A percentile compares a stretch with the other conserved stretches of the same genome.
Conservation (phyloP, 2,113 vertebrate genomes). For the Podocnemis expansa region DNA sequence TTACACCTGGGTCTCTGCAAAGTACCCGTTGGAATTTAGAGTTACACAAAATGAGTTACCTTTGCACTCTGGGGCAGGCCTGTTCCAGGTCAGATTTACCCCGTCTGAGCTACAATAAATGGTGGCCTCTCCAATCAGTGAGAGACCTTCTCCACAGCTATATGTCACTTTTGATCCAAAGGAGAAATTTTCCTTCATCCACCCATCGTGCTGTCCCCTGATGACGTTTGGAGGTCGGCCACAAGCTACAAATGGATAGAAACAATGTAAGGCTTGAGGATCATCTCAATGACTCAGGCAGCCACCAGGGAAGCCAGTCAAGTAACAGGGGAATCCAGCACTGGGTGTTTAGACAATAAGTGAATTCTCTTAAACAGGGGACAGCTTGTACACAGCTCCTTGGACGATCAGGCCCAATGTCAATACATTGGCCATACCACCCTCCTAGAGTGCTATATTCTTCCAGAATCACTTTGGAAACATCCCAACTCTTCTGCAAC, state of each 20-base stretch:
- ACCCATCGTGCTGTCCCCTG: not conserved
- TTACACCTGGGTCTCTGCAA: not conserved
- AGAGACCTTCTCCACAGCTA: constrained; percentile 15
- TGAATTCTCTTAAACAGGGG: not conserved
- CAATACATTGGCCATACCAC: no score
- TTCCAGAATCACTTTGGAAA: not conserved
- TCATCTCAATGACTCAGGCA: fast-evolving
- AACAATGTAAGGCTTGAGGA: not conserved
- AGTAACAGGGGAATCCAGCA: not conserved
- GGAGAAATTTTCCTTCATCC: not conserved
- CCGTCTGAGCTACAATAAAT: constrained; percentile 33
- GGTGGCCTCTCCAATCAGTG: constrained; percentile 41
- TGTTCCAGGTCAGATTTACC: constrained; percentile 50
- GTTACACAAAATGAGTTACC: constrained; percentile 1
- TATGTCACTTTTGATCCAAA: constrained; percentile 44
- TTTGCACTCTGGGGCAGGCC: constrained; percentile 44
- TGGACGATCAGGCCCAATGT: not conserved
- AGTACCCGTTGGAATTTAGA: not conserved
- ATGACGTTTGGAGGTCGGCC: not conserved
- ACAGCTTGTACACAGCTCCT: fast-evolving
- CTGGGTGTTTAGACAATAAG: no score
- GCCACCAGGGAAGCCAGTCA: no score
- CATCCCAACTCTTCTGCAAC: fast-evolving
- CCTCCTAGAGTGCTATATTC: not conserved
- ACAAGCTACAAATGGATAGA: not conserved